Evolutionary conservation across 2,888 invertebrate genomes (phyloP), one percentile per base, ranked within the genome.

Genomic region (Phalera bucephala): DNA sequence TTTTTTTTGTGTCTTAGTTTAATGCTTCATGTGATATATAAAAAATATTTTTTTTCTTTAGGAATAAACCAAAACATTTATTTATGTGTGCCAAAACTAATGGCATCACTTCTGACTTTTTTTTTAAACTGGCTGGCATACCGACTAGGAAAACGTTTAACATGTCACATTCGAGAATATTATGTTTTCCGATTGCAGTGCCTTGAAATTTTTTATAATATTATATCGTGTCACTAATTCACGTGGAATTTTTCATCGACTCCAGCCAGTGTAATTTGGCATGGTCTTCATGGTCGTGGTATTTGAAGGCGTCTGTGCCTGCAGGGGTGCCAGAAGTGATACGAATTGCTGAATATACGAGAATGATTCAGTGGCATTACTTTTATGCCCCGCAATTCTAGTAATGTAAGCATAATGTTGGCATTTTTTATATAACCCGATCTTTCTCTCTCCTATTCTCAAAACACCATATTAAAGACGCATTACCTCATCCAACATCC

Each of bases 111-210:
- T 22, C 6, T 22, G n/a, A 22, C 5, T 10, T 17, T 15, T 28
- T 28, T 12, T 7, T 12, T 4, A 25, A 25, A 11, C 15, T n/a
- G 4, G 3, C 15, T 28, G 28, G 28, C 28, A 15, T 15, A 9
- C 9, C 4, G n/a, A 28, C 28, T 15, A 28, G 28, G 28, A 28
- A 28, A 15, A 28, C 28, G 11, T 29, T 29, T 8, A 14, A 25
- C 12, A 9, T 15, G 14, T 13, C 15, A 29, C 11, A 19, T 19
- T 29, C 19, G 11, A 29, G 11, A 29, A 29, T 11, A 19, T 29
- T 2, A 27, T 25, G 9, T 29, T 10, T 17, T 29, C 17, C 10
- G 17, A 29, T 29, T 14, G 29, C 11, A 19, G 6, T 3, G 29
- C 19, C 29, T 29, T 29, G 17, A 10, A 11, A 29, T 3, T 27